phyloP scores from a whole-genome alignment of 2,888 invertebrate genomes.

The Laothoe populi region DNA sequence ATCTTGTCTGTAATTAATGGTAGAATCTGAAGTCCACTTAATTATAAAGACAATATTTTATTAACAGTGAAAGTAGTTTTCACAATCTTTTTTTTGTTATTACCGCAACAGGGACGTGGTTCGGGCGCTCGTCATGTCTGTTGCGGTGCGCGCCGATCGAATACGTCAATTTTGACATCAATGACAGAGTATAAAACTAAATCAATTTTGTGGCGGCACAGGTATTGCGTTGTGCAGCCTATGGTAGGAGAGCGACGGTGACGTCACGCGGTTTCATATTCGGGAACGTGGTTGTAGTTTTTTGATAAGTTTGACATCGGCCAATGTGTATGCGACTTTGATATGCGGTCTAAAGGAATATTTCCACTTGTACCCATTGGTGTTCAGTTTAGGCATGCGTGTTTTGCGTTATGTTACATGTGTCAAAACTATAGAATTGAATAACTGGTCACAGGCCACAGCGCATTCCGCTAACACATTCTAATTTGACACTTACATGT shows the following conservation, averaged over 20 bases:
- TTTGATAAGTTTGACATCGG: constrained; percentile 27
- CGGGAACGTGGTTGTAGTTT: constrained; percentile 40
- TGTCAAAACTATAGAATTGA: too few relatives aligned
- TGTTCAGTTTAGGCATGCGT: too few relatives aligned
- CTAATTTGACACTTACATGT: too few relatives aligned
- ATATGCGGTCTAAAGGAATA: not conserved
- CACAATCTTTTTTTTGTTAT: not conserved
- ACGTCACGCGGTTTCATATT: constrained; percentile 41
- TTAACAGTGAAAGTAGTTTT: not conserved
- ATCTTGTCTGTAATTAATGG: too few relatives aligned
- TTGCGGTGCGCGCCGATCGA: constrained; percentile 60
- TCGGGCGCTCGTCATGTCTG: constrained; percentile 42
- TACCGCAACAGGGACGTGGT: constrained; percentile 33
- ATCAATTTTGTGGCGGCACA: constrained; percentile 55
- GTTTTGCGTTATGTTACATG: too few relatives aligned
- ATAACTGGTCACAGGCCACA: too few relatives aligned
- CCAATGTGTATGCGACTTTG: constrained; percentile 8
- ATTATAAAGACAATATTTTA: not conserved
- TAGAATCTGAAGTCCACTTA: not conserved
- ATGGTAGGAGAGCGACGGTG: constrained; percentile 43
- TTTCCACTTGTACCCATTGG: too few relatives aligned
- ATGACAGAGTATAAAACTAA: constrained; percentile 49
- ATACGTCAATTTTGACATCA: constrained; percentile 51
- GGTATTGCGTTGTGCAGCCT: constrained; percentile 39
- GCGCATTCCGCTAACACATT: too few relatives aligned